These are phyloP conservation scores for Mamestra brassicae DNA, from an alignment of 2,888 invertebrate species.

Conservation along the genomic window DNA sequence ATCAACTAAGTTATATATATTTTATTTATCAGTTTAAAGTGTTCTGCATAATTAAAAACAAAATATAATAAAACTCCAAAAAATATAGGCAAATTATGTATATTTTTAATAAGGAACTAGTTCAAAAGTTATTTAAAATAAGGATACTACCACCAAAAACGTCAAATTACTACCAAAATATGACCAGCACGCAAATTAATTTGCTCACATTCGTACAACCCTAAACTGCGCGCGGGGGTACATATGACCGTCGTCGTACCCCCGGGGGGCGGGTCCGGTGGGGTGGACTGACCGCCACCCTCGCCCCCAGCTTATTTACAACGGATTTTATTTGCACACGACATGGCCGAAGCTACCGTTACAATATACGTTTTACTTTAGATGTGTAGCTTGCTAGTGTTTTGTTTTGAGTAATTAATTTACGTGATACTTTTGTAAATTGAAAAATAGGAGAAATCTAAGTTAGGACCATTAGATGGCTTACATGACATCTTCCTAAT, in stretches of 20 bases:
- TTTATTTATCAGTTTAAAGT: too few relatives aligned
- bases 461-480: too few relatives aligned
- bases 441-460: too few relatives aligned
- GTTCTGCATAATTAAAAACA: too few relatives aligned
- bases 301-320: constrained; percentile 79
- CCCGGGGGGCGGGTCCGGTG: constrained; percentile 76
- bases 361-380: constrained; percentile 41
- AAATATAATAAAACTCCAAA: too few relatives aligned
- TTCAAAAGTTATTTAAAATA: neutral
- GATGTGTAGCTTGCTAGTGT: constrained; percentile 2
- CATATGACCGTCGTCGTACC: constrained; percentile 61
- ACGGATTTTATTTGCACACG: constrained; percentile 84
- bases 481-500: neutral
- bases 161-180: constrained; percentile 15
- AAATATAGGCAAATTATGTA: too few relatives aligned
- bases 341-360: constrained; percentile 75
- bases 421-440: neutral
- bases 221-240: constrained; percentile 57
- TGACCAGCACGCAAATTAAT: constrained; percentile 27
- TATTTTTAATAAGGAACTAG: neutral
- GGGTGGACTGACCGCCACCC: constrained; percentile 87
- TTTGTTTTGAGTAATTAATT: neutral
- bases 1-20: neutral
- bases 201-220: constrained; percentile 51
- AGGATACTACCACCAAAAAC: neutral